These are phyloP conservation scores for Adoxophyes honmai DNA, from an alignment of 1,140 invertebrate genomes.

Conservation along the genomic window DNA sequence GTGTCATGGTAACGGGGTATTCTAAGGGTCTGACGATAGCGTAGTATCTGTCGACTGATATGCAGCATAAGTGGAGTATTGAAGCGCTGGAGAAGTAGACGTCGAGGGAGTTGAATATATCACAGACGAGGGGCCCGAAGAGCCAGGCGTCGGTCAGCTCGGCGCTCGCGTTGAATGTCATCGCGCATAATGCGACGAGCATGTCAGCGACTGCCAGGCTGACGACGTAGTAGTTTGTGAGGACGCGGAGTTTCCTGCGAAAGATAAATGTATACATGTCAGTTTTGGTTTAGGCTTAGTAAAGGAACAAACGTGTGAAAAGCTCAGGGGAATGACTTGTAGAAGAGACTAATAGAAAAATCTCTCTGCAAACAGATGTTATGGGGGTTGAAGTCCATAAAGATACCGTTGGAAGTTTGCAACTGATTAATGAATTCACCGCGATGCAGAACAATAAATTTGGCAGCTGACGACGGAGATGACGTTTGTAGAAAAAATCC, in stretches of 20 bases:
- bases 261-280: too few species aligned
- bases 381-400: too few species aligned
- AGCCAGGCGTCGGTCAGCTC: conserved; percentile 90
- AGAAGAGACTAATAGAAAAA: too few species aligned
- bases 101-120: conserved; percentile 96
- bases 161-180: conserved; percentile 96
- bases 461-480: too few species aligned
- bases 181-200: conserved; percentile 93
- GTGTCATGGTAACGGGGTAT: conserved; percentile 93
- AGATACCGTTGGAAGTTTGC: too few species aligned
- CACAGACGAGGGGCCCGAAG: conserved; percentile 93
- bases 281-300: too few species aligned
- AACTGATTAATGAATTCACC: too few species aligned
- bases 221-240: conserved; percentile 97
- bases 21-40: conserved; percentile 93
- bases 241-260: conserved; percentile 83
- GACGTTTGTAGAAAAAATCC: too few species aligned
- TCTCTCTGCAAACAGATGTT: too few species aligned
- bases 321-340: too few species aligned
- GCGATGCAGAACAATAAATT: too few species aligned
- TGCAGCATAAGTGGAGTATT: conserved; percentile 96
- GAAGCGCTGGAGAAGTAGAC: conserved; percentile 97
- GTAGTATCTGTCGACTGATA: conserved; percentile 95
- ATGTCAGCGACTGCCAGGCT: conserved; percentile 94
- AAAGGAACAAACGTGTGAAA: too few species aligned